Evolutionary conservation across 2,113 vertebrate species (phyloP).

Genomic region (Corythoichthys intestinalis): DNA sequence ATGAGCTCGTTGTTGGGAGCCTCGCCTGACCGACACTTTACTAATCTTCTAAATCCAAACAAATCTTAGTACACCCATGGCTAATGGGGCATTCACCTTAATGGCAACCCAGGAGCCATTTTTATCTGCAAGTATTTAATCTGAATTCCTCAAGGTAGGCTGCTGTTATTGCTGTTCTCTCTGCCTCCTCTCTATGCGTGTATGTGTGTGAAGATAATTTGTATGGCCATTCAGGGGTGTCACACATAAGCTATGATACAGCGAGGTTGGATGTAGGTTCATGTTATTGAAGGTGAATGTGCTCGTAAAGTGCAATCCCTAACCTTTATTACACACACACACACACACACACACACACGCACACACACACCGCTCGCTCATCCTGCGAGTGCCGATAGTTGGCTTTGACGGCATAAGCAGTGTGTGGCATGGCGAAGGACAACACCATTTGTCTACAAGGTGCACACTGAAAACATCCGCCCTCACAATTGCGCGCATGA

Average conservation of each 20-base stretch:
- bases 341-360: background rate
- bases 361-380: conserved; percentile 41
- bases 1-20: background rate
- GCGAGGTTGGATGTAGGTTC: conserved; percentile 6
- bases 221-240: conserved; percentile 16
- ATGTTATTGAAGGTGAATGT: conserved; percentile 49
- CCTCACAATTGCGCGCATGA: conserved; percentile 28
- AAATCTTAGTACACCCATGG: conserved; percentile 12
- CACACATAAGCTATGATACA: conserved; percentile 11
- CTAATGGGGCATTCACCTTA: conserved; percentile 19
- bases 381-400: conserved; percentile 50
- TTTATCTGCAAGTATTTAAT: conserved; percentile 36
- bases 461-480: conserved; percentile 39
- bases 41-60: conserved; percentile 21
- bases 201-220: conserved; percentile 26
- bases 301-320: conserved; percentile 60
- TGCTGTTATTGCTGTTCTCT: conserved; percentile 24
- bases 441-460: conserved; percentile 63
- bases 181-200: conserved; percentile 7
- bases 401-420: conserved; percentile 61
- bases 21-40: conserved; percentile 1
- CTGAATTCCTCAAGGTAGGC: conserved; percentile 27
- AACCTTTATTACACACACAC: conserved; percentile 37
- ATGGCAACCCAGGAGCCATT: conserved; percentile 30
- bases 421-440: conserved; percentile 66